Percentiles rank a stretch among this genome's conserved stretches.
These are phyloP conservation scores for Cettia cetti DNA, from an alignment of 2,113 vertebrate species.

Conservation along the genomic window DNA sequence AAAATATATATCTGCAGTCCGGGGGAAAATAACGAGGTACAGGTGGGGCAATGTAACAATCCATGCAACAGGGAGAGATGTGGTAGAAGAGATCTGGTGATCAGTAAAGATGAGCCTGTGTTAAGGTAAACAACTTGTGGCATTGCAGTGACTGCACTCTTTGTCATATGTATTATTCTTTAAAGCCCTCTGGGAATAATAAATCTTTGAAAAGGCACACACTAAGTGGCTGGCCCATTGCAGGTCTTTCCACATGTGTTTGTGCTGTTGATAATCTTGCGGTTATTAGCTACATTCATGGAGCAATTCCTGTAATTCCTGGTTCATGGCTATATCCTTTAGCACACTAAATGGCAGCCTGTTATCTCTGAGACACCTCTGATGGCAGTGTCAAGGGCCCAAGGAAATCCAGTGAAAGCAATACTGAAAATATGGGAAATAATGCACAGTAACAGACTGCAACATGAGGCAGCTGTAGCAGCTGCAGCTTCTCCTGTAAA, in stretches of 20 bases:
- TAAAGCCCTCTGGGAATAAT: background rate
- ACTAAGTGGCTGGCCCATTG: background rate
- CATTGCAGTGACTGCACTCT: background rate
- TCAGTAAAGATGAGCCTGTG: background rate
- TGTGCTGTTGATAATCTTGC: background rate
- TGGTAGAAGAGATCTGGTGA: background rate
- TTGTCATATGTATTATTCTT: background rate
- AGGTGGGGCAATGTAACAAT: background rate
- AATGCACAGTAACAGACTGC: background rate
- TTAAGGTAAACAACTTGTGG: background rate
- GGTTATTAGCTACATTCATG: background rate
- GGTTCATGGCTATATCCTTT: background rate
- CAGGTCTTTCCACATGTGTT: background rate
- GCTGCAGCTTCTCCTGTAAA: background rate
- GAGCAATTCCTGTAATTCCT: background rate
- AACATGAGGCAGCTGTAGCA: background rate
- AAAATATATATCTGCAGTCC: accelerated
- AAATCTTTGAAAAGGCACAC: background rate
- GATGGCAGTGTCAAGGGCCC: background rate
- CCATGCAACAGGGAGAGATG: background rate
- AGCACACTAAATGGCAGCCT: background rate
- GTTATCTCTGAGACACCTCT: background rate
- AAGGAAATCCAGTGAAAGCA: background rate
- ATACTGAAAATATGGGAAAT: background rate
- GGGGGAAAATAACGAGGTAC: background rate